Base-by-base conservation (phyloP, 1,140 invertebrate species). In the Aphaenogaster floridana region DNA sequence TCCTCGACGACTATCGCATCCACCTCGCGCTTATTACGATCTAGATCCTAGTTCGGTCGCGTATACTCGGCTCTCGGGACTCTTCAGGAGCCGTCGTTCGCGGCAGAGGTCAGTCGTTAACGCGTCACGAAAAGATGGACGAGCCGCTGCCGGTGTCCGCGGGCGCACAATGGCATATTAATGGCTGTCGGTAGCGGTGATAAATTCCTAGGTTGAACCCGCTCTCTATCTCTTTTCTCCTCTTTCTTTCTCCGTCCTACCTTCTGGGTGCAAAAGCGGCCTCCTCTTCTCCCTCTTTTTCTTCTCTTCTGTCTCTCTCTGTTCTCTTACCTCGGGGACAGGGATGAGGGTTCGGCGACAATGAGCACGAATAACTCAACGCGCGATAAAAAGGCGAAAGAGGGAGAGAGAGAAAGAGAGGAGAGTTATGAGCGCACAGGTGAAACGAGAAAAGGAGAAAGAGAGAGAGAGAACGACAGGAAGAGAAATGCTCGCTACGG, bases 151-250 rank as follows among this genome's bases (percentile, higher is more conserved):
- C 80, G 86, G 91, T 92, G 91, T 92, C 89, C 91, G 90, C 86
- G 90, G 87, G 86, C 90, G 84, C 86, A 92, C 92, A 92, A 92
- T 92, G 91, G 81, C 91, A 92, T 94, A 94, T 94, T 94, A 94
- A 94, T 94, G 93, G 93, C 93, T 94, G 93, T 94, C 93, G 93
- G 93, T 94, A 94, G 93, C 88, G 91, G 92, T 93, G 93, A 94
- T 94, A 94, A 94, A 94, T 94, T 93, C 91, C 90, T 91, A 91
- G 88, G 88, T 92, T 90, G 88, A 89, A 91, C 77, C 84, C 76
- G 83, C 48, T 89, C 83, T 57, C 21, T n/a, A 3, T 72, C 54
- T 68, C 34, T 52, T 7, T 45, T 42, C 15, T 36, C 13, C 77
- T 66, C 21, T 63, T 9, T 45, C 76, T 17, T 2, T 48, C 57